Evolutionary conservation across 1,140 invertebrate species (phyloP).

Genomic region (Brachystomella parvula): DNA sequence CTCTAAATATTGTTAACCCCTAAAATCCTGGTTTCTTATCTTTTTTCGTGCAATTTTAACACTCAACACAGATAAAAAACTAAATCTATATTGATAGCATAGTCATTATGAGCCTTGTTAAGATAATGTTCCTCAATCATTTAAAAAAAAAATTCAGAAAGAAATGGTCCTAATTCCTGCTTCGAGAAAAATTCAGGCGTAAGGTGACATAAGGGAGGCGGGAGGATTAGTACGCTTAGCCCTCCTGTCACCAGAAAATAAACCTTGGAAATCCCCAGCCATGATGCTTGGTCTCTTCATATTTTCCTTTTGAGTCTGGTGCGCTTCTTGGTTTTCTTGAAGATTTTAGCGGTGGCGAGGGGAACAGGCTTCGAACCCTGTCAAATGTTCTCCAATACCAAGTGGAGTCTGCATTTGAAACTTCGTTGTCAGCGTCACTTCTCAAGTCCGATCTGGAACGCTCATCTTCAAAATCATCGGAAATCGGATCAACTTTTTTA

Average conservation of each 20-base stretch:
- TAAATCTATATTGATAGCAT: too few relatives aligned
- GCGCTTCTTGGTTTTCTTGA: background rate
- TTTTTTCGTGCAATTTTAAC: too few relatives aligned
- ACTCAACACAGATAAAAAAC: too few relatives aligned
- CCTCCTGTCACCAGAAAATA: background rate
- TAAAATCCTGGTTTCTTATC: too few relatives aligned
- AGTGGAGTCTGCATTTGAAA: slow-evolving; percentile 21
- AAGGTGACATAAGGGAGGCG: background rate
- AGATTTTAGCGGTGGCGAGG: background rate
- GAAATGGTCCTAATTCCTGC: too few relatives aligned
- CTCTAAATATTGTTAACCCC: background rate
- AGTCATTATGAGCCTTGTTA: too few relatives aligned
- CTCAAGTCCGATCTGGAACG: slow-evolving; percentile 2
- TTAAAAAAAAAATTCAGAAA: too few relatives aligned
- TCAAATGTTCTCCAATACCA: slow-evolving; percentile 32
- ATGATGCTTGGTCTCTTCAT: background rate
- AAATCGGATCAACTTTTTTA: slow-evolving; percentile 17
- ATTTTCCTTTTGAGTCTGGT: background rate
- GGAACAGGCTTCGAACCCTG: slow-evolving; percentile 15
- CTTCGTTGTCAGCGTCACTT: slow-evolving; percentile 22
- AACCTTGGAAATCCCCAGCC: background rate
- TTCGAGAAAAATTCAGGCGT: background rate
- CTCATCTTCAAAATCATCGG: slow-evolving; percentile 16
- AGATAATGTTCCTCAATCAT: too few relatives aligned
- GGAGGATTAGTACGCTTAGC: too few relatives aligned